These are phyloP conservation scores for Enteromius afrohamiltoni DNA, from an alignment of 2,797 vertebrate genomes.

Conservation along the genomic window DNA sequence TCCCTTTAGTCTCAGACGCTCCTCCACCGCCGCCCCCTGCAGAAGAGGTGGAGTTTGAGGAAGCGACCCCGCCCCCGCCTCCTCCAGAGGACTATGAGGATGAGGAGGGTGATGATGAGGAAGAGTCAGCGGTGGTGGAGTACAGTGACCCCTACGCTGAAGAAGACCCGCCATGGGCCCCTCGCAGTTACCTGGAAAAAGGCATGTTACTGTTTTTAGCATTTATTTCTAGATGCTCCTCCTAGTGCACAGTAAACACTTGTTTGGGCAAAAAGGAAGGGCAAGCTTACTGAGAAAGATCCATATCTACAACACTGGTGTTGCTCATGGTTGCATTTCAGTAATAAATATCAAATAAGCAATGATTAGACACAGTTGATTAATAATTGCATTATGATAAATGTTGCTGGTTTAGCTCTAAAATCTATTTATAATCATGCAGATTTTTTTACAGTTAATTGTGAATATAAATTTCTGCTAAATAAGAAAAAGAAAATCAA, in stretches of 20 bases:
- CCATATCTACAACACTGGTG: background rate
- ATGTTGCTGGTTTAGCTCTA: background rate
- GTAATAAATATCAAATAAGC: background rate
- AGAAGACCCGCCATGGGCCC: constrained; percentile 97
- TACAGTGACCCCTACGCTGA: constrained; percentile 98
- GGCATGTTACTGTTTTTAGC: constrained; percentile 70
- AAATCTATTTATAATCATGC: background rate
- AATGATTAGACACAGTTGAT: background rate
- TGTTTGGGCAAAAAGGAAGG: too few species aligned
- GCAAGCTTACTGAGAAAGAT: too few species aligned
- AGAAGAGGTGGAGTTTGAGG: constrained; percentile 90
- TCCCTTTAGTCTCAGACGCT: constrained; percentile 87
- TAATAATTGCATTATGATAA: background rate
- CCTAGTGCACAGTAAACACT: background rate
- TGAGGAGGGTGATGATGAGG: constrained; percentile 86
- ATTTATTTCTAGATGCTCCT: background rate
- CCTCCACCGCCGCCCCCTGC: constrained; percentile 90
- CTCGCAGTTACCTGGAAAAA: constrained; percentile 92
- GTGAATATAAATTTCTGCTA: background rate
- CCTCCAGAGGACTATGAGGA: constrained; percentile 94
- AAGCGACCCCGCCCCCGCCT: constrained; percentile 89
- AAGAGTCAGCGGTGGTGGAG: constrained; percentile 97
- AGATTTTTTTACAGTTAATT: background rate
- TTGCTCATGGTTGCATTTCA: background rate
- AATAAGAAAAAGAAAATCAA: background rate